Evolutionary conservation across 2,797 vertebrate genomes (phyloP).

Genomic region (Triplophysa yarkandensis): DNA sequence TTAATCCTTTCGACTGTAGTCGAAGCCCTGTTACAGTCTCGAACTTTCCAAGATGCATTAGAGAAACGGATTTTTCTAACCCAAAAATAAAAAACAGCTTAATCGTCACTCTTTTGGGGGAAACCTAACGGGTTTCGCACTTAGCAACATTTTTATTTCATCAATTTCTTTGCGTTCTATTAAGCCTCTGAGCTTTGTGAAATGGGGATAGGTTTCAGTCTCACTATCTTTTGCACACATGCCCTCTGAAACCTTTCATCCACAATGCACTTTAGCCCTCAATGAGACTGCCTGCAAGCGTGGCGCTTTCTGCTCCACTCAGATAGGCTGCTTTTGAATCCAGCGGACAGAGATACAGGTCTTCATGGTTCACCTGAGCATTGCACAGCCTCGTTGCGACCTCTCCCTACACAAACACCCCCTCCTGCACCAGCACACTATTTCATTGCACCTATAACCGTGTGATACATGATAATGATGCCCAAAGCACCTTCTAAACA

Average conservation of each 20-base stretch:
- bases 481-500: slow-evolving; percentile 41
- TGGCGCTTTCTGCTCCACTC: slow-evolving; percentile 17
- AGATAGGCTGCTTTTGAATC: slow-evolving; percentile 49
- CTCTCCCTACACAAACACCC: slow-evolving; percentile 38
- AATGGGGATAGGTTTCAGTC: slow-evolving; percentile 43
- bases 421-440: slow-evolving; percentile 4
- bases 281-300: slow-evolving; percentile 33
- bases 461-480: slow-evolving; percentile 46
- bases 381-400: slow-evolving; percentile 35
- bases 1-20: background rate
- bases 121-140: slow-evolving; percentile 13
- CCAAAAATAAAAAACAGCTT: no score
- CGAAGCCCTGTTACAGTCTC: background rate
- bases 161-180: slow-evolving; percentile 17
- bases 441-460: slow-evolving; percentile 20
- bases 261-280: slow-evolving; percentile 37
- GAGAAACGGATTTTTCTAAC: no score
- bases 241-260: slow-evolving; percentile 45
- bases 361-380: slow-evolving; percentile 51
- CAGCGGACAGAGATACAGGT: slow-evolving; percentile 43
- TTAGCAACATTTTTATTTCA: background rate
- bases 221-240: slow-evolving; percentile 45
- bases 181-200: slow-evolving; percentile 15
- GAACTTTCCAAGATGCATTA: slow-evolving; percentile 8
- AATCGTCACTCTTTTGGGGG: slow-evolving; percentile 1